Base-by-base conservation (phyloP, 2,888 invertebrate genomes). In the Pilophorus perplexus region DNA sequence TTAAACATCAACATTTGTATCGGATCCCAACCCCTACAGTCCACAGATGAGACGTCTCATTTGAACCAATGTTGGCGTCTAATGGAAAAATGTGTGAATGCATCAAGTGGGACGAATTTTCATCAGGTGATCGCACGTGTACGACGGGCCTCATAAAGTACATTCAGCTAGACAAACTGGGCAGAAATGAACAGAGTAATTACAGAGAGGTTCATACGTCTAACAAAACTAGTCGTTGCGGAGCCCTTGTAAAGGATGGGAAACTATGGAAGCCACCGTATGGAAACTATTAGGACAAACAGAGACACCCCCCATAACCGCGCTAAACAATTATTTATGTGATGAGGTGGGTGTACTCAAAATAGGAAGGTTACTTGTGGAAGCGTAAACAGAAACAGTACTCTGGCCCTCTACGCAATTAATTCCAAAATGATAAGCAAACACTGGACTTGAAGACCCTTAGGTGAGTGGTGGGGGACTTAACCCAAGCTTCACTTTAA, bases 351-450 rank as follows among this genome's bases (percentile, higher is more conserved):
- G n/a, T 59, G 40, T 59, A 42, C 59, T 59, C 59, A 40, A 59
- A 59, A 59, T 59, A 59, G 59, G 59, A 59, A 59, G 59, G 59
- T 59, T 59, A 59, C 59, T 59, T 59, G 59, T 12, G 18, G 14
- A 23, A 25, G 42, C 59, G 33, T 59, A 59, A 59, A 59, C 59
- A 59, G 25, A 40, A 18, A 23, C 42, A 42, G 40, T 25, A 22
- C 59, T 16, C n/a, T 25, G 59, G 25, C 54, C 57, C 52, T 52
- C 52, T 14, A 52, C 52, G 59, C 59, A 59, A 59, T 59, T 59
- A 59, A 59, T 59, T 59, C 59, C 59, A 59, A 59, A 59, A 59
- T 59, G 59, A 59, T 59, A 59, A 42, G 59, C 59, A 59, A 59
- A 59, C 59, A 59, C 42, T 42, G 59, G 59, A 55, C 59, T 59